Evolutionary conservation across 2,113 vertebrate species (phyloP), one percentile per base, ranked within the genome.

Genomic region (Onychostruthus taczanowskii): DNA sequence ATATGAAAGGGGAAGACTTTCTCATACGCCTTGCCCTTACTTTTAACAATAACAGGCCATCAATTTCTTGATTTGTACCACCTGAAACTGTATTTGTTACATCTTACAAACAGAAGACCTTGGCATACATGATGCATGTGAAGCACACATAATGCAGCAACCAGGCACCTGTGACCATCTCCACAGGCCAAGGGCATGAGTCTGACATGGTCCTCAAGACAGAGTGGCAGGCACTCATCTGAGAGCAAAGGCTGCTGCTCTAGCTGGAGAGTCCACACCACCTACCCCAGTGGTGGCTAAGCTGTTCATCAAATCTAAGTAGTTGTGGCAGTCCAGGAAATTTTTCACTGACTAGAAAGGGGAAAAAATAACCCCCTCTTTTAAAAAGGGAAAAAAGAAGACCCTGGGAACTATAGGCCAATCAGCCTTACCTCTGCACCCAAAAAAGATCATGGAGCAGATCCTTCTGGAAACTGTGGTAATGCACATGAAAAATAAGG

Each of bases 91-190:
- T 39, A 22, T 62, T 70, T 85, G 10, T 43, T 77, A 15, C 6
- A 46, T 30, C 21, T 77, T 53, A 41, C 9, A 82, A 67, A 66
- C 27, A 55, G 33, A 81, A 74, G 11, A 35, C 13, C 5, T 15
- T 58, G 17, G 37, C 30, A 31, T 13, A 26, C 3, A 5, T 37
- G 13, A 7, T 16, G 43, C 0, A 37, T 37, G 0, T n/a, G 43
- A 91, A 56, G 28, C 27, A 44, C 0, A 0, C 22, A 33, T 62
- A 91, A 75, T 11, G 22, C 35, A 81, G 44, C 30, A 75, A 11
- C 8, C 30, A 35, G 18, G 17, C 15, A 43, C 13, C 26, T 43
- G 18, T 68, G 75, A 24, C 22, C 27, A 43, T 28, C 26, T 24
- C 26, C 41, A 37, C n/a, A 37, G 46, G 39, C 26, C 26, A 27